Evolutionary conservation across 1,140 invertebrate species (phyloP), one percentile per base, ranked within the genome.

Genomic region (Zaprionus taronus): DNA sequence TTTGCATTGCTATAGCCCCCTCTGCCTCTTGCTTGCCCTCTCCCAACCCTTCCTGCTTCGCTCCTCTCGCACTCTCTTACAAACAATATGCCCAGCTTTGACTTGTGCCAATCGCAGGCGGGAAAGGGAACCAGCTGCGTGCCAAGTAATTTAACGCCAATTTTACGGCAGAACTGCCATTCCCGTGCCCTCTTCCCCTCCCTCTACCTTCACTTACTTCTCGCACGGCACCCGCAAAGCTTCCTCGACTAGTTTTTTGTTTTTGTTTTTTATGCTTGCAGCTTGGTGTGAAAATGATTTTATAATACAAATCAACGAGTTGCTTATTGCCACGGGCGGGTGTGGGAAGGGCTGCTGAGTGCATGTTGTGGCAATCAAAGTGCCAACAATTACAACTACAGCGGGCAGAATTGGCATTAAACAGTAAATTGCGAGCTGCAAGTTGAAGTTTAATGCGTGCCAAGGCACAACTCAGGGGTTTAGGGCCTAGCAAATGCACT

Each of bases 101-200:
- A 58, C 57, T 63, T 65, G 38, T 57, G 62, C 55, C 75, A 73
- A 79, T 71, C 56, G 64, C 22, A 24, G 22, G 3, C 22, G 22
- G 22, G 22, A 24, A 24, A 4, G 36, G 58, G 57, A 77, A 55
- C 47, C 69, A 51, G 72, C 73, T 77, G 72, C 77, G 77, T 72
- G 77, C 80, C 79, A 80, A 81, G 73, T 80, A 80, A 81, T 81
- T 81, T 81, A 77, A 81, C 73, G 80, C 77, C 77, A 81, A 81
- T 81, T 81, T 81, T 81, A 81, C 70, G 77, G 66, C 72, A 47
- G 41, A 47, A 6, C 38, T 41, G 15, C 15, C 38, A 3, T n/a
- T 24, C 5, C 22, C 15, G 2, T 6, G 24, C 1, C 22, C 24
- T 53, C 12, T 26, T 4, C 4, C 44, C 11, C 17, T 28, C 4